These are phyloP conservation scores for Serilophus lunatus DNA, from an alignment of 2,113 vertebrate genomes.

Conservation along the genomic window DNA sequence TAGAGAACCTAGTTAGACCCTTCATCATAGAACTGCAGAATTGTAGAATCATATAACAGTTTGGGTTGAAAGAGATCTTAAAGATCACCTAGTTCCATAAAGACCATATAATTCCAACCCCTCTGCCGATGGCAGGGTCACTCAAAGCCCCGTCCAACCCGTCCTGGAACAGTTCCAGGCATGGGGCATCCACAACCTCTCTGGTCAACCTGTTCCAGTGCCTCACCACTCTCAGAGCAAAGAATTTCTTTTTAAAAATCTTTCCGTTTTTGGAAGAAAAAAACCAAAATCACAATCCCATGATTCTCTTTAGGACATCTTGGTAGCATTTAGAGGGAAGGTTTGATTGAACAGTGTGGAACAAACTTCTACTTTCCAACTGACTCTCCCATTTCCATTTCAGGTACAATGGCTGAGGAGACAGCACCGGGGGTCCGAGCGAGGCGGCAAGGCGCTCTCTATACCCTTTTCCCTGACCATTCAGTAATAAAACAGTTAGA, in stretches of 20 bases:
- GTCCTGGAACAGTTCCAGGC: background rate
- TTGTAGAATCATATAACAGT: background rate
- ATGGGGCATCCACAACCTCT: background rate
- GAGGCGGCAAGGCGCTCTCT: constrained; percentile 74
- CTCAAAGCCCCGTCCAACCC: background rate
- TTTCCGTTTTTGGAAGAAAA: background rate
- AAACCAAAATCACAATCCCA: background rate
- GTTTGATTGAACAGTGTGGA: background rate
- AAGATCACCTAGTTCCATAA: background rate
- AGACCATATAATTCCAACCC: background rate
- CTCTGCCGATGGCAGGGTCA: background rate
- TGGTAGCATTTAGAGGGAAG: background rate
- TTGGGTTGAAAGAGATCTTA: background rate
- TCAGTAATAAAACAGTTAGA: constrained; percentile 73
- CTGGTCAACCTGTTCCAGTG: background rate
- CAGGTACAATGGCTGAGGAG: constrained; percentile 69
- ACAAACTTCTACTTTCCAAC: background rate
- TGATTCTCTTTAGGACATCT: background rate
- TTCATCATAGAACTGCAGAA: background rate
- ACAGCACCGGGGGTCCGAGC: constrained; percentile 48
- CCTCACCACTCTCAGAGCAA: background rate
- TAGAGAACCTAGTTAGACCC: background rate
- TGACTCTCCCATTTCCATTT: background rate
- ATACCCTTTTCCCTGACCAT: constrained; percentile 68
- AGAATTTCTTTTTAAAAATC: background rate